phyloP scores from a whole-genome alignment of 92 coral and sea anemone genomes.

The Parazoanthus swiftii region DNA sequence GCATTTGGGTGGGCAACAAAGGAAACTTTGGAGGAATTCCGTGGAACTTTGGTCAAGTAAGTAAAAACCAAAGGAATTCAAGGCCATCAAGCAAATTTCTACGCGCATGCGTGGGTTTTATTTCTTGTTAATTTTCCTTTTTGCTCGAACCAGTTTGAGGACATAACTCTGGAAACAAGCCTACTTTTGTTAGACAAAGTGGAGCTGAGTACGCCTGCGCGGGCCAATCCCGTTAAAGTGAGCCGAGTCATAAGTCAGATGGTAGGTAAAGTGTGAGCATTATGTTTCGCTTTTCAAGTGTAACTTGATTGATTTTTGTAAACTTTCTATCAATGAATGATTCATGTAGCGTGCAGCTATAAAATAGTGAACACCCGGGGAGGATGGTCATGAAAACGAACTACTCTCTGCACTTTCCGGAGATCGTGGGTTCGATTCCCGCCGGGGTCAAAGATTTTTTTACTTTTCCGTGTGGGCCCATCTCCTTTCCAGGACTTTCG shows the following conservation, averaged over 20 bases:
- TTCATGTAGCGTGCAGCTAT: too few relatives aligned
- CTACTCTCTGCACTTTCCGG: too few relatives aligned
- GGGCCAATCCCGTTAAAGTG: conserved; percentile 3
- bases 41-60: conserved; percentile 42
- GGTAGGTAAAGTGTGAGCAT: neutral
- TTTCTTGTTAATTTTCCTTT: neutral
- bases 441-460: too few relatives aligned
- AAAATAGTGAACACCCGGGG: too few relatives aligned
- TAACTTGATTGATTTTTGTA: too few relatives aligned
- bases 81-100: neutral
- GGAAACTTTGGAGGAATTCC: conserved; percentile 3
- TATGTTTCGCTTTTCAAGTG: neutral
- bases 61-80: neutral
- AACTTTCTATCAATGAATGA: too few relatives aligned
- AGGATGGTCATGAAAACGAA: too few relatives aligned
- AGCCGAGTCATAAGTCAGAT: conserved; percentile 11
- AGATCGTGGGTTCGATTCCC: too few relatives aligned
- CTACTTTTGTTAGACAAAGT: conserved; percentile 14
- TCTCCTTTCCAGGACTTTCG: too few relatives aligned
- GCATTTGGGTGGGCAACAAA: conserved; percentile 39
- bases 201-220: neutral
- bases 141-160: neutral
- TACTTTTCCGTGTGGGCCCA: too few relatives aligned
- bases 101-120: neutral
- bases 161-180: conserved; percentile 1